Evolutionary conservation across 1,140 invertebrate species (phyloP).

Genomic region (Habropoda laboriosa): DNA sequence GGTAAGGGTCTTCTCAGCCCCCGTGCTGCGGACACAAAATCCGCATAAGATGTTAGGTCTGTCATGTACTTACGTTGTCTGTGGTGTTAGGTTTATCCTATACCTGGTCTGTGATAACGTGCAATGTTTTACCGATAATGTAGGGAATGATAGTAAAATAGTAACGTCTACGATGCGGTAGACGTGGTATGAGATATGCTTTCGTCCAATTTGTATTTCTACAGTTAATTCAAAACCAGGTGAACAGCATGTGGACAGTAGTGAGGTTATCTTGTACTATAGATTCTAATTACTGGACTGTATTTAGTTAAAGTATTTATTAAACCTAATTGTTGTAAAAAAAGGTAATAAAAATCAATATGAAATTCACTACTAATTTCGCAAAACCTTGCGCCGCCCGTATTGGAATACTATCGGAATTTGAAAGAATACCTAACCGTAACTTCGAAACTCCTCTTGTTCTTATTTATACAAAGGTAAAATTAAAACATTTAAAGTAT

Average conservation of each 20-base stretch:
- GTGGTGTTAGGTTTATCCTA: too few relatives aligned
- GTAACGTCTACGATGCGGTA: too few relatives aligned
- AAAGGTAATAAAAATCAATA: conserved; percentile 61
- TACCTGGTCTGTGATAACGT: too few relatives aligned
- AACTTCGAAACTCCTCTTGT: conserved; percentile 82
- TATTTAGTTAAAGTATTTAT: background rate
- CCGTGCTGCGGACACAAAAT: too few relatives aligned
- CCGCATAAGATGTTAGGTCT: too few relatives aligned
- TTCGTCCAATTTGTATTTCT: too few relatives aligned
- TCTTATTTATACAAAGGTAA: conserved; percentile 83
- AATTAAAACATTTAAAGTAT: background rate
- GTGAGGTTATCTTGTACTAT: background rate
- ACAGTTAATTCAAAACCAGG: too few relatives aligned
- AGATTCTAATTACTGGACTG: background rate
- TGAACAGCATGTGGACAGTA: background rate
- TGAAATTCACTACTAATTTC: conserved; percentile 83
- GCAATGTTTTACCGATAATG: too few relatives aligned
- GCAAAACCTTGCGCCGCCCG: conserved; percentile 80
- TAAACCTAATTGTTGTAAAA: background rate
- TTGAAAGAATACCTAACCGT: conserved; percentile 77
- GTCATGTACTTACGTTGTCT: too few relatives aligned
- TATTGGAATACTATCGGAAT: conserved; percentile 81
- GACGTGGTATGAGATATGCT: too few relatives aligned
- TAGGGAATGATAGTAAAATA: too few relatives aligned
- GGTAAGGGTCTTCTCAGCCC: too few relatives aligned